Conservation (phyloP, 2,797 vertebrate species). For the Schizothorax lantsangensis region DNA sequence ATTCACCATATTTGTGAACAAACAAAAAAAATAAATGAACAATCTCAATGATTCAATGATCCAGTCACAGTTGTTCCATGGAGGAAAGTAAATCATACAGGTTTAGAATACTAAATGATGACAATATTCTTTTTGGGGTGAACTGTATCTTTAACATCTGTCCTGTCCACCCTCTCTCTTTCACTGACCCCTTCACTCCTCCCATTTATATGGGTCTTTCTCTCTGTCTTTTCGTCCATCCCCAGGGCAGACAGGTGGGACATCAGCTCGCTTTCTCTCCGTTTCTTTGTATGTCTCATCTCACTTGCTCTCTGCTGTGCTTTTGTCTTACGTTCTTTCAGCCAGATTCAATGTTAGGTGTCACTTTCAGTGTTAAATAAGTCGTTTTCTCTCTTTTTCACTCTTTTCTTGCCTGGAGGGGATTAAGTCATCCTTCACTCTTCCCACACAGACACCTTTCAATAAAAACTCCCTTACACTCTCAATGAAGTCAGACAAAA, state of each 20-base stretch:
- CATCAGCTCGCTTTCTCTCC: conserved; percentile 14
- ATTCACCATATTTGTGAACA: not conserved
- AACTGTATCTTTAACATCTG: conserved; percentile 1
- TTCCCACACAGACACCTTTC: conserved; percentile 51
- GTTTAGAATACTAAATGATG: not conserved
- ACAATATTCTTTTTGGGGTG: not conserved
- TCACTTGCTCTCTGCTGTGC: not conserved
- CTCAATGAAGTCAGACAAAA: conserved; percentile 50
- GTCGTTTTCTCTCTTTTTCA: conserved; percentile 66
- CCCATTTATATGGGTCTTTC: not conserved
- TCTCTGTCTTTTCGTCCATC: not conserved
- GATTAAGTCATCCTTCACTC: conserved; percentile 62
- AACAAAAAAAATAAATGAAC: too few relatives aligned
- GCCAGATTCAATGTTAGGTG: conserved; percentile 80
- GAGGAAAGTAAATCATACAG: not conserved
- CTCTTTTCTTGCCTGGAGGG: conserved; percentile 68
- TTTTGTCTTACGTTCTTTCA: conserved; percentile 57
- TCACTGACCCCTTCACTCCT: not conserved
- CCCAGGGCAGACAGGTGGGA: conserved; percentile 50
- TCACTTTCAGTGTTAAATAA: conserved; percentile 76
- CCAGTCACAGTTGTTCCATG: not conserved
- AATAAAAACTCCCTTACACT: conserved; percentile 49
- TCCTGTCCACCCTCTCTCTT: not conserved
- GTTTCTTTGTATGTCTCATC: conserved; percentile 24
- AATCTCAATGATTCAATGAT: not conserved